Conservation (phyloP, 2,888 invertebrate species). For the Oscheius sp. region DNA sequence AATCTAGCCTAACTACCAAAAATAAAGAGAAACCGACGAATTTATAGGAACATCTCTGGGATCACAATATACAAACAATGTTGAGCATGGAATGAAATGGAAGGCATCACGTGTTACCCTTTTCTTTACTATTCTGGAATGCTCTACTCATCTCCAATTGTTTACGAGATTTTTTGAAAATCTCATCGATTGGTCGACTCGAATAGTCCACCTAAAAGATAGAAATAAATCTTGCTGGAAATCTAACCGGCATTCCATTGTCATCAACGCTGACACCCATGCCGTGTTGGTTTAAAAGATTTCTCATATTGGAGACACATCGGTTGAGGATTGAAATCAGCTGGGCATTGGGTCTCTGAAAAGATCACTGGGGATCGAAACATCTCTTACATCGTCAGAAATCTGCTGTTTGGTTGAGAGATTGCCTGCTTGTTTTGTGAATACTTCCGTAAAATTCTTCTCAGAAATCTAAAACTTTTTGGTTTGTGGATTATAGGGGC, state of each 20-base stretch:
- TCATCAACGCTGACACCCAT: not conserved
- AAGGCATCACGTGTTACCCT: not conserved
- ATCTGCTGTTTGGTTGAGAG: not conserved
- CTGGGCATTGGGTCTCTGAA: conserved; percentile 10
- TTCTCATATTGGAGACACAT: not conserved
- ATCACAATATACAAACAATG: not conserved
- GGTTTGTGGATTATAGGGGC: not conserved
- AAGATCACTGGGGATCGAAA: not conserved
- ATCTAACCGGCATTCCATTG: conserved; percentile 20
- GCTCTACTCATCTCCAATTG: not conserved
- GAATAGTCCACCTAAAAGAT: conserved; percentile 23
- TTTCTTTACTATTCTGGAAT: not conserved
- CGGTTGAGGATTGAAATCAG: conserved; percentile 3
- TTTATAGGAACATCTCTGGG: too few relatives aligned
- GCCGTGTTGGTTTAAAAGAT: not conserved
- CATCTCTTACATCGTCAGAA: not conserved
- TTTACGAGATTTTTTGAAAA: conserved; percentile 9
- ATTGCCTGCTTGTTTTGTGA: not conserved
- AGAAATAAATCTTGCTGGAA: too few relatives aligned
- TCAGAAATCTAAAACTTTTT: conserved; percentile 4
- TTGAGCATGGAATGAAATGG: not conserved
- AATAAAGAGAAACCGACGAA: too few relatives aligned
- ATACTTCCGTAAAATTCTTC: conserved; percentile 18
- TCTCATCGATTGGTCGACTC: conserved; percentile 12
- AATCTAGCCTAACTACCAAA: too few relatives aligned